Conservation (phyloP, 2,888 invertebrate genomes). For the Agapostemon virescens region DNA sequence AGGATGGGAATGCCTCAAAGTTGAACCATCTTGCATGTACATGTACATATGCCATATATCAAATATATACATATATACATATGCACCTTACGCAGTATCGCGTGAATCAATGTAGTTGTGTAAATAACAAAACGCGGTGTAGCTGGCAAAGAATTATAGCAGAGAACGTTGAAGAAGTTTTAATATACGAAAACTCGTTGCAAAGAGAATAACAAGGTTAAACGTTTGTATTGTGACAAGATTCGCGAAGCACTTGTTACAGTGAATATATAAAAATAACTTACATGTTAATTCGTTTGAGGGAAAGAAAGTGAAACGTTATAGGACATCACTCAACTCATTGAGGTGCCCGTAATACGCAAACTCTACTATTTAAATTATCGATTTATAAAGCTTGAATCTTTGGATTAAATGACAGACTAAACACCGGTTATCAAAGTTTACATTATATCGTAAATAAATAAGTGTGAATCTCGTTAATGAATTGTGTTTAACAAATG, state of each 20-base stretch:
- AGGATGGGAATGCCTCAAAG: constrained; percentile 31
- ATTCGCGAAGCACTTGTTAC: background rate
- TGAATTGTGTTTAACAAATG: constrained; percentile 38
- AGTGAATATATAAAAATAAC: constrained; percentile 9
- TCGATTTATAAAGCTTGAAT: constrained; percentile 46
- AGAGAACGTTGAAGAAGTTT: constrained; percentile 21
- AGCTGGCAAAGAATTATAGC: constrained; percentile 37
- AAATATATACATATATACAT: background rate
- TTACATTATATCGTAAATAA: background rate
- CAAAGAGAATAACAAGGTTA: constrained; percentile 14
- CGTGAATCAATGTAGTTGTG: constrained; percentile 45
- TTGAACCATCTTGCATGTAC: background rate
- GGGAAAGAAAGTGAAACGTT: constrained; percentile 48
- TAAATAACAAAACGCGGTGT: constrained; percentile 56
- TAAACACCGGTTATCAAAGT: constrained; percentile 2
- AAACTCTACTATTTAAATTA: constrained; percentile 55
- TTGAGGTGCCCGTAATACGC: constrained; percentile 38
- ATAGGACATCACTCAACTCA: constrained; percentile 30
- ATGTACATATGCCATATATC: background rate
- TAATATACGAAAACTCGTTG: constrained; percentile 29
- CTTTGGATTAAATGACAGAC: constrained; percentile 17
- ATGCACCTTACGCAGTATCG: constrained; percentile 11
- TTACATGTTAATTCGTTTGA: constrained; percentile 26
- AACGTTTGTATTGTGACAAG: constrained; percentile 9
- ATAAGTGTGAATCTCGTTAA: constrained; percentile 2